Percentiles rank a stretch among this genome's conserved stretches.
These are phyloP conservation scores for Plagodis pulveraria DNA, from an alignment of 2,888 invertebrate genomes.

Conservation along the genomic window DNA sequence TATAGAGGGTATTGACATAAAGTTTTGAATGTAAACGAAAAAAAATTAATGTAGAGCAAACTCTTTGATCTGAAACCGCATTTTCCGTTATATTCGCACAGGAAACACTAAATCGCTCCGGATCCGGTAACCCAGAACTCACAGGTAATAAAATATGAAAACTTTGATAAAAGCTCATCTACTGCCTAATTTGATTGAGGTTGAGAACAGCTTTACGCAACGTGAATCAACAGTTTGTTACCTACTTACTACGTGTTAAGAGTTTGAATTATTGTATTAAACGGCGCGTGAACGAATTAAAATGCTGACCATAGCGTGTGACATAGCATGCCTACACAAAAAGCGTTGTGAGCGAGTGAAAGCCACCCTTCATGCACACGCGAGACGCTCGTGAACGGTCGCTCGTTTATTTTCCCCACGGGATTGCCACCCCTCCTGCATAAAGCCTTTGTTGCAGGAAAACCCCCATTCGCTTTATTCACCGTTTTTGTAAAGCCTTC, in stretches of 20 bases:
- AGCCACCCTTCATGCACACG: constrained; percentile 30
- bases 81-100: constrained; percentile 10
- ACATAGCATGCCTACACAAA: constrained; percentile 11
- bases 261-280: constrained; percentile 18
- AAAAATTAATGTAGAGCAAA: neutral
- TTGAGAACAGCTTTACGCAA: constrained; percentile 16
- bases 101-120: constrained; percentile 10
- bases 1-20: too few species aligned
- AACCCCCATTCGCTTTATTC: constrained; percentile 25
- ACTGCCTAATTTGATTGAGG: constrained; percentile 21
- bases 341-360: constrained; percentile 13
- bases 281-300: constrained; percentile 20
- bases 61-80: constrained; percentile 22
- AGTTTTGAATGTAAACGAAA: too few species aligned
- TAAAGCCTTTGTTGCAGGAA: constrained; percentile 29
- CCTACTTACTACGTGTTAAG: constrained; percentile 12
- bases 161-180: constrained; percentile 14
- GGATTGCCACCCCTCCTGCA: constrained; percentile 22
- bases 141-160: constrained; percentile 22
- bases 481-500: constrained; percentile 23
- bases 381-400: constrained; percentile 17
- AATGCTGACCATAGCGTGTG: constrained; percentile 12
- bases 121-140: constrained; percentile 23
- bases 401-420: constrained; percentile 27
- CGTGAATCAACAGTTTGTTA: constrained; percentile 31